A percentile compares a stretch with the other conserved stretches of the same genome.
phyloP scores from a whole-genome alignment of 2,113 vertebrate genomes.

The Chionis minor region DNA sequence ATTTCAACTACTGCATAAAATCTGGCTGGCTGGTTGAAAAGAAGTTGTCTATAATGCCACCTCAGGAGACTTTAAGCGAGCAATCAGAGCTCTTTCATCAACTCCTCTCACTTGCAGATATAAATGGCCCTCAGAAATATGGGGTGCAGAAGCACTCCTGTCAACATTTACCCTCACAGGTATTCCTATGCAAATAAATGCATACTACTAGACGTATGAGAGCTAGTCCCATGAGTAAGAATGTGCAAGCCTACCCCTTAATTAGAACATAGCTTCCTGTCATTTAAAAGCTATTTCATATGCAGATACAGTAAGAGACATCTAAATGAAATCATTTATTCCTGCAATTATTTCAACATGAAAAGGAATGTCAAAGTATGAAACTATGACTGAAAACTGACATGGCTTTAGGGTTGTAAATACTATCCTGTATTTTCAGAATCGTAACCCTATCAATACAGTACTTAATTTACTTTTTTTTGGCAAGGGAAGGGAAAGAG shows the following conservation, averaged over 20 bases:
- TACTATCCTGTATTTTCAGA: background rate
- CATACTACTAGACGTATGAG: background rate
- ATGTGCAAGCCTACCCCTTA: background rate
- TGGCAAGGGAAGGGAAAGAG: background rate
- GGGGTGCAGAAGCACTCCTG: background rate
- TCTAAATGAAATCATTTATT: conserved; percentile 25
- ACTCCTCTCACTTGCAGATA: background rate
- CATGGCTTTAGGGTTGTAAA: background rate
- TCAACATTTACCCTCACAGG: background rate
- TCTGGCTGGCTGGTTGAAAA: background rate
- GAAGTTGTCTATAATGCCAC: background rate
- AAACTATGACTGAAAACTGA: conserved; percentile 25
- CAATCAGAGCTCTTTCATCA: background rate
- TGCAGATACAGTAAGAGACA: conserved; percentile 12
- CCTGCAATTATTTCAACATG: background rate
- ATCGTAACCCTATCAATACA: background rate
- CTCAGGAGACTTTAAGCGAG: background rate
- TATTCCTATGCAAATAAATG: background rate
- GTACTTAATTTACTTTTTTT: background rate
- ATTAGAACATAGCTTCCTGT: background rate
- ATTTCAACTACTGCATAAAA: background rate
- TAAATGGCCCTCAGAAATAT: background rate
- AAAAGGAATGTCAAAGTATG: conserved; percentile 16
- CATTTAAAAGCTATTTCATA: background rate
- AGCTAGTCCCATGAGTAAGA: background rate